A percentile compares a stretch with the other conserved stretches of the same genome.
Evolutionary conservation across 2,888 invertebrate genomes (phyloP).

Genomic region (Drosophila suboccidentalis): DNA sequence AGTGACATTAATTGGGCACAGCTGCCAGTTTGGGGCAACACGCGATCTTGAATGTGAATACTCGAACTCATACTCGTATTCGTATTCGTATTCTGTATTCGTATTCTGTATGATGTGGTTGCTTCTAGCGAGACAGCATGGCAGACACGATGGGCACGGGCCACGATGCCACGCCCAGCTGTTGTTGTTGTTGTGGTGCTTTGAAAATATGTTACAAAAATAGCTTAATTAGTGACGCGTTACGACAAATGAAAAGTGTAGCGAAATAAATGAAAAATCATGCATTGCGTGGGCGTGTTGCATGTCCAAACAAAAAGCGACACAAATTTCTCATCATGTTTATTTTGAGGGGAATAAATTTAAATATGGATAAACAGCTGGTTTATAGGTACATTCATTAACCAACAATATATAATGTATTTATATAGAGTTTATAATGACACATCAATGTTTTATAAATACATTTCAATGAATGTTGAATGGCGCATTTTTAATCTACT

Average conservation of each 20-base stretch:
- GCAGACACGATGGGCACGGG: slow-evolving; percentile 41
- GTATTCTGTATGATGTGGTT: slow-evolving; percentile 15
- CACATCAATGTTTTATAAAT: slow-evolving; percentile 20
- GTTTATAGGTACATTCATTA: slow-evolving; percentile 5
- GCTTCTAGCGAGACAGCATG: slow-evolving; percentile 50
- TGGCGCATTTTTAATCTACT: not conserved
- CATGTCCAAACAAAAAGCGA: slow-evolving; percentile 41
- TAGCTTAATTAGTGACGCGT: slow-evolving; percentile 74
- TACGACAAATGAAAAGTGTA: slow-evolving; percentile 60
- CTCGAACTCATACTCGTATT: not conserved
- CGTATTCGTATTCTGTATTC: not conserved
- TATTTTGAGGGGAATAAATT: slow-evolving; percentile 5
- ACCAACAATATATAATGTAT: slow-evolving; percentile 9
- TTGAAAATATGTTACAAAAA: slow-evolving; percentile 56
- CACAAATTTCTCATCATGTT: slow-evolving; percentile 3
- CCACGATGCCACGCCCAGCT: slow-evolving; percentile 48
- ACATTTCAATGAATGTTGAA: slow-evolving; percentile 2
- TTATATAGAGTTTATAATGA: slow-evolving; percentile 1
- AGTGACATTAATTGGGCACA: slow-evolving; percentile 75
- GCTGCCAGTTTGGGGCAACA: slow-evolving; percentile 56
- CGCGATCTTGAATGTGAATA: slow-evolving; percentile 67
- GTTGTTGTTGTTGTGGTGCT: slow-evolving; percentile 29
- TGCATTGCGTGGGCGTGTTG: slow-evolving; percentile 47
- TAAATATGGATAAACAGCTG: slow-evolving; percentile 11
- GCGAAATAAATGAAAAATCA: slow-evolving; percentile 58